phyloP scores from a whole-genome alignment of 2,113 vertebrate genomes.

The Laterallus jamaicensis region DNA sequence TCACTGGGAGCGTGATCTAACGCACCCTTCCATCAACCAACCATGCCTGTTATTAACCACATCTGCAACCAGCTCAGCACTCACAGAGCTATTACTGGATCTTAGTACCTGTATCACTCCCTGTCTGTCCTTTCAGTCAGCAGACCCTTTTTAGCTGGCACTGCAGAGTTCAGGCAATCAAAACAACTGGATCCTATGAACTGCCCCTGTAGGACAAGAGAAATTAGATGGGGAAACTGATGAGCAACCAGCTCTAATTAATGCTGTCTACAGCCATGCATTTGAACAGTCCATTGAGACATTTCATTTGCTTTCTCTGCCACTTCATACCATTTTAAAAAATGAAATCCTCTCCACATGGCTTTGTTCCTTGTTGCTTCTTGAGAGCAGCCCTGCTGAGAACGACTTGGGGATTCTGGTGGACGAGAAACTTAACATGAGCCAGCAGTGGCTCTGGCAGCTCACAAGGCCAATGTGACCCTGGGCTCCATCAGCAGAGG shows the following conservation, averaged over 20 bases:
- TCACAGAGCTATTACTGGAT: neutral
- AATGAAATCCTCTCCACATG: constrained; percentile 36
- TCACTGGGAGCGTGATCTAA: neutral
- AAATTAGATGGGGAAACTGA: constrained; percentile 30
- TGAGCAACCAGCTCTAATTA: constrained; percentile 52
- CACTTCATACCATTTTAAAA: constrained; percentile 23
- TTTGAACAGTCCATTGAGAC: neutral
- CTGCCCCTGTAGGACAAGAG: constrained; percentile 41
- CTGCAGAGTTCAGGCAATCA: neutral
- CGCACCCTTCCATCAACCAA: neutral
- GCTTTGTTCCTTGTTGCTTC: neutral
- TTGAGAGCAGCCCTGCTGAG: neutral
- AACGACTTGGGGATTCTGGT: too few relatives aligned
- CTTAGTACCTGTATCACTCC: neutral
- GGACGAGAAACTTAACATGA: too few relatives aligned
- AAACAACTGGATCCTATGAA: constrained; percentile 63
- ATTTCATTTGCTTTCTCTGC: neutral
- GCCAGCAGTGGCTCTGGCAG: too few relatives aligned
- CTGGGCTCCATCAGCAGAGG: too few relatives aligned
- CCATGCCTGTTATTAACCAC: neutral
- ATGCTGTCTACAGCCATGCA: constrained; percentile 15
- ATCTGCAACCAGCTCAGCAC: neutral
- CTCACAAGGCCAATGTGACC: too few relatives aligned
- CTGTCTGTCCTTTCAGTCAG: neutral
- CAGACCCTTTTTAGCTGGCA: neutral